Evolutionary conservation across 1,140 invertebrate species (phyloP), one percentile per base, ranked within the genome.

Genomic region (Heterodera schachtii): DNA sequence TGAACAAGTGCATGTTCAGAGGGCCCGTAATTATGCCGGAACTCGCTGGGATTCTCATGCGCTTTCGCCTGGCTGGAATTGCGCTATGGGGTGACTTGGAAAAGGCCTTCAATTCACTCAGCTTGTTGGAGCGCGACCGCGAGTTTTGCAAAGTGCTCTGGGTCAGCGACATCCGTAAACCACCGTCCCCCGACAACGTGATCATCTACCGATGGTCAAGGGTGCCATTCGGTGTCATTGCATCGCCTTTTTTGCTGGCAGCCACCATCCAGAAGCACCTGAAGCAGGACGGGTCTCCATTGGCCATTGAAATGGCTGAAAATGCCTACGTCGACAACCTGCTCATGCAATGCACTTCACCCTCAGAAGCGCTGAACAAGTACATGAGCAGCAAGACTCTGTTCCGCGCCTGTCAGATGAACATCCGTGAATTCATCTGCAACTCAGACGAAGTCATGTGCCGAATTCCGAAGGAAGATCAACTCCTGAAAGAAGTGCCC

Each of bases 1-100:
- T 91, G 69, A 91, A 91, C 78, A 87, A 91, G 70, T 82, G 66
- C 57, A 43, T 90, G 6, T 87, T 81, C 47, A 75, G 44, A 7
- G 85, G 85, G 3, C 84, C 84, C 0, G 41, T 69, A 0, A n/a
- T 87, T 2, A 69, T 87, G 8, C 85, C 85, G 0, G 57, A 84
- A 11, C n/a, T 86, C 3, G 49, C 52, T 19, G 81, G 78, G 16
- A 43, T 86, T 31, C 57, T 87, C 4, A 31, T 86, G 9, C 76
- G 86, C 16, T 82, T 67, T 41, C 83, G 85, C 11, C 7, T 67
- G 8, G 43, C 31, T 3, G 43, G 21, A 3, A 83, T 81, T 19
- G 57, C 57, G 9, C 57, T 60, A 0, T 60, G 57, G 57, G 57
- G 57, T 16, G 57, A 60, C 57, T 64, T 87, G 1, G 85, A 85